Evolutionary conservation across 2,888 invertebrate species (phyloP), one percentile per base, ranked within the genome.

Genomic region (Xiphydria camelus): DNA sequence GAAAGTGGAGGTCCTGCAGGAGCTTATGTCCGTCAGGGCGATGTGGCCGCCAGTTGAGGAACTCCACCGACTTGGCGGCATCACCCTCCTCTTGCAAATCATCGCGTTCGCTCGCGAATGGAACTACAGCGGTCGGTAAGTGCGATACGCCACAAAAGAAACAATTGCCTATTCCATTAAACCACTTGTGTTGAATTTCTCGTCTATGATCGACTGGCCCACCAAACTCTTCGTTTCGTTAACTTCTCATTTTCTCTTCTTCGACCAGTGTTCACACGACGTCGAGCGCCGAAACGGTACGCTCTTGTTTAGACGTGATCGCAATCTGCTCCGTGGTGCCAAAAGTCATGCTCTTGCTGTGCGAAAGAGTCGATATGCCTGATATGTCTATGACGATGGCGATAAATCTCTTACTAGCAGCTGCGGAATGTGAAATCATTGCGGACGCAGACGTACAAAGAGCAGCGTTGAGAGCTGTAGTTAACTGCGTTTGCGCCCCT

Each of bases 401-500:
- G 31, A 71, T 75, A 17, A 71, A 75, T 54, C 60, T 75, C 32
- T 46, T 75, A 17, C 53, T 75, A 29, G 70, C 73, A 6, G 89
- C 94, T 15, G 92, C 94, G 1, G 94, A 95, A 69, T 94, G 94
- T 1, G 94, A 95, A 71, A 87, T 93, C 22, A 87, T 92, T 0
- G 84, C 87, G 2, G 96, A 96, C 70, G 85, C 94, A 0, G 95
- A 95, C 59, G 93, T 96, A 0, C 91, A 95, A 75, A 89, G 91
- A 62, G 88, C 94, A 0, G 95, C 97, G 0, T 79, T 98, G 1
- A 85, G 89, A 57, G 91, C 94, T 14, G 82, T 98, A 44, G 91
- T 94, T 40, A 95, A 95, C 76, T 95, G 94, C 75, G 92, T 96
- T 1, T 95, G 94, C 77, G 92, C 93, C 2, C 95, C 95, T 0